Base-by-base conservation (phyloP, 2,797 vertebrate genomes). In the Etheostoma nigrum region DNA sequence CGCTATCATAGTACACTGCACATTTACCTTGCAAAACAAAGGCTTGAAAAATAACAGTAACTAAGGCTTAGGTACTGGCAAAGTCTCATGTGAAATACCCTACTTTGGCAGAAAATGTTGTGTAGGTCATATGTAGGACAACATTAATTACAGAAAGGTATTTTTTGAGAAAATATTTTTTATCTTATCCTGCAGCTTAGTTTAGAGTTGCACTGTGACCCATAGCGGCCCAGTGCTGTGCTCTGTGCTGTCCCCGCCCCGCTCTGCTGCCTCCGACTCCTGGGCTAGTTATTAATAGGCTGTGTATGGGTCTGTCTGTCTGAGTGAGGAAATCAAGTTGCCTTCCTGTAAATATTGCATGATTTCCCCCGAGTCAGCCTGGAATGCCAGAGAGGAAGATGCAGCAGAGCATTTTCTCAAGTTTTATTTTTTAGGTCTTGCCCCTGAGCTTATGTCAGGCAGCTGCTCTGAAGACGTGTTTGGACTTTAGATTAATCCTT, bases 261-360 rank as follows among this genome's bases (percentile, higher is more conserved):
- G 18, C 74, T 73, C 76, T 36, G 76, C 88, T 79, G 74, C 81
- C 66, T 15, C 82, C 47, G 78, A 82, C 87, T 81, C 84, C 84
- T 70, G 81, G 74, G 49, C 42, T 16, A 42, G 77, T 72, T 94
- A 92, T 92, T 94, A 91, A 86, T 93, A 93, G 91, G 49, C 48
- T 58, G 67, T 76, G 81, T 76, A 84, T 61, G 79, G 74, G 59
- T 83, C 80, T 78, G 84, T 83, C 80, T 78, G 85, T 85, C 79
- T 78, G 85, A 79, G 63, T 74, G 83, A 91, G 82, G 88, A 93
- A 94, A 92, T 90, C 91, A 80, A 87, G 90, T 90, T 92, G 89
- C 83, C 85, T 90, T 88, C 83, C 87, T 81, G 86, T 95, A 93
- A 94, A 94, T 93, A 91, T 91, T 89, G 79, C 78, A 91, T 89